A percentile compares a stretch with the other conserved stretches of the same genome.
phyloP scores from a whole-genome alignment of 2,113 vertebrate genomes.

The Peromyscus maniculatus region DNA sequence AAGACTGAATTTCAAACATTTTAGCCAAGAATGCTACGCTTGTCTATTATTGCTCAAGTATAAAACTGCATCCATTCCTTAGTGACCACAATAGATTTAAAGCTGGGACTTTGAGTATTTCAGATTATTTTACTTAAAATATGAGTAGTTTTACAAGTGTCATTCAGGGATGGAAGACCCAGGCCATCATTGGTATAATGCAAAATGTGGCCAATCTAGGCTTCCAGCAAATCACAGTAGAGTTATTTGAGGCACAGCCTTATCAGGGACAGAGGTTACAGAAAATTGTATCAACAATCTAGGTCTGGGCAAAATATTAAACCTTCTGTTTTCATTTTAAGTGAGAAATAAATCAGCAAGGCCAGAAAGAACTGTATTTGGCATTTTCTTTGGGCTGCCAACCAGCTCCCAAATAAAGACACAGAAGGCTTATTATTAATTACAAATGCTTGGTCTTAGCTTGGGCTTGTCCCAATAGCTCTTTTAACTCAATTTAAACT shows the following conservation, averaged over 20 bases:
- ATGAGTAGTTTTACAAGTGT: not conserved
- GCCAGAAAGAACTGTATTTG: not conserved
- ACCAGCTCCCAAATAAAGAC: no score
- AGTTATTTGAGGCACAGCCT: not conserved
- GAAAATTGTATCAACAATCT: not conserved
- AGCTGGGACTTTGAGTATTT: not conserved
- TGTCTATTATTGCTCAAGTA: no score
- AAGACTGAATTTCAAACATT: not conserved
- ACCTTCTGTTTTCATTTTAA: not conserved
- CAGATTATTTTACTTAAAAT: not conserved
- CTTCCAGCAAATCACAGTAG: not conserved
- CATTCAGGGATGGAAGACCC: not conserved
- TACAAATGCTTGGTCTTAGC: no score
- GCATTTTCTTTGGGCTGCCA: no score
- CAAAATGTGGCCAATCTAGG: not conserved
- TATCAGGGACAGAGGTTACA: not conserved
- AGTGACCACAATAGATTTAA: not conserved
- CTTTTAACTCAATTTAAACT: no score
- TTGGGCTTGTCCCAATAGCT: no score
- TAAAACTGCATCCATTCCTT: not conserved
- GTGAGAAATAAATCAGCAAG: not conserved
- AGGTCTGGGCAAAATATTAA: no score
- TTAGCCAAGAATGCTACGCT: no score
- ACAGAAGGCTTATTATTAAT: no score
- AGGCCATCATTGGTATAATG: not conserved